Conservation (phyloP, 2,113 vertebrate species). For the Tragelaphus strepsiceros region DNA sequence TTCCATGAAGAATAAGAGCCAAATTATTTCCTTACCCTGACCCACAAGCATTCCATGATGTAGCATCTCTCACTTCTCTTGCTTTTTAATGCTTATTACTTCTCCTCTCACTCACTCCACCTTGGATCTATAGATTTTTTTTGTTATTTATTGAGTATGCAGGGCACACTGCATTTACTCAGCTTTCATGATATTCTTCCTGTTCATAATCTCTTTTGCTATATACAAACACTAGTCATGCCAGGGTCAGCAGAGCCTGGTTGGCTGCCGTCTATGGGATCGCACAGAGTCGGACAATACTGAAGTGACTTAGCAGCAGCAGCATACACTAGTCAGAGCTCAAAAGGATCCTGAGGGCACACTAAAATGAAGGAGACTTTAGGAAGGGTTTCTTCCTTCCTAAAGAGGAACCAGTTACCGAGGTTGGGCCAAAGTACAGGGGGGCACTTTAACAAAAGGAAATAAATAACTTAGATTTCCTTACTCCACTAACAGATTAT, state of each 20-base stretch:
- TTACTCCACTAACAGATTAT: no score
- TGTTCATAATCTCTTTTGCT: neutral
- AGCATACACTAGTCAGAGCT: neutral
- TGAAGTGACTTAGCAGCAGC: no score
- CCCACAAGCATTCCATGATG: fast-evolving
- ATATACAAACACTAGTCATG: no score
- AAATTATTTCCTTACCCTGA: neutral
- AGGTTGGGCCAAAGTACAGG: neutral
- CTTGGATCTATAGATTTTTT: neutral
- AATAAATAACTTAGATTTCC: neutral
- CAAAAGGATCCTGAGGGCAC: neutral
- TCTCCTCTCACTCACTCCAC: neutral
- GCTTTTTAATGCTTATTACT: neutral
- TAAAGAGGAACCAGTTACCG: neutral
- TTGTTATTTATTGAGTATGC: neutral
- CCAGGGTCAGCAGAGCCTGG: no score
- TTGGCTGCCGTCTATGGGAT: no score
- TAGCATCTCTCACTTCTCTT: neutral
- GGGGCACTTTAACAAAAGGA: neutral
- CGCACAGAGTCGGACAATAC: no score
- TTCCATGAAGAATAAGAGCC: neutral
- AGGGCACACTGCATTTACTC: neutral
- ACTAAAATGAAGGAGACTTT: neutral
- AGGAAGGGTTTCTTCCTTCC: neutral
- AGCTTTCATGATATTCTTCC: neutral